phyloP scores from a whole-genome alignment of 2,113 vertebrate genomes.

The Trachemys scripta region DNA sequence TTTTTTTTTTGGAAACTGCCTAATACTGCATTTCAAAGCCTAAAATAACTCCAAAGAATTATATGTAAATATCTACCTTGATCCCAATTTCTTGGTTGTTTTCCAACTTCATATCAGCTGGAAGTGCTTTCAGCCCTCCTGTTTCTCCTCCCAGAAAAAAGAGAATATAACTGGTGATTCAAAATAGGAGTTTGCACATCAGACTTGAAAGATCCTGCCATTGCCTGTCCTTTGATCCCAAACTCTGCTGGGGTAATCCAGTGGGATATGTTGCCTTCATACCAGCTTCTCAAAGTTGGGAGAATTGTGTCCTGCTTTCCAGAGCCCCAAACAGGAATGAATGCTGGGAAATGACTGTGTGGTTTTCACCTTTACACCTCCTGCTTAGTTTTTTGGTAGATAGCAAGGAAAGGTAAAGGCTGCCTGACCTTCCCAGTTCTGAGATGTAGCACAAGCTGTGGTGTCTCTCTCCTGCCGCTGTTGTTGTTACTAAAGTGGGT shows the following conservation, averaged over 20 bases:
- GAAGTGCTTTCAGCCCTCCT: background rate
- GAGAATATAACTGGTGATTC: background rate
- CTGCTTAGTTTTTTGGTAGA: background rate
- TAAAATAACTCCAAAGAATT: conserved; percentile 14
- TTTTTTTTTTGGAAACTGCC: background rate
- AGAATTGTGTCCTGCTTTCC: background rate
- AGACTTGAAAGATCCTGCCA: background rate
- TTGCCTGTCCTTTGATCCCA: background rate
- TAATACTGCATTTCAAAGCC: background rate
- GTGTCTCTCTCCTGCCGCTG: background rate
- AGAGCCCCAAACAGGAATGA: background rate
- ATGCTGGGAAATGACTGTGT: background rate
- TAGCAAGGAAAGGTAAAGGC: background rate
- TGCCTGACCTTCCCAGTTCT: background rate
- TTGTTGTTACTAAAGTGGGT: background rate
- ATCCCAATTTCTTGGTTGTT: background rate
- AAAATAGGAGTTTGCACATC: background rate
- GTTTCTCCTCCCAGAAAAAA: background rate
- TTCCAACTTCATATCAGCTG: background rate
- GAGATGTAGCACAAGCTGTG: background rate
- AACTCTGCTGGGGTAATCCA: background rate
- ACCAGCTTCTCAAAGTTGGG: background rate
- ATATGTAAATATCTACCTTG: background rate
- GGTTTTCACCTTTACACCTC: rapidly evolving
- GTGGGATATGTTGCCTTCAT: background rate